phyloP scores from a whole-genome alignment of 2,888 invertebrate genomes.

The Gibbula magus region DNA sequence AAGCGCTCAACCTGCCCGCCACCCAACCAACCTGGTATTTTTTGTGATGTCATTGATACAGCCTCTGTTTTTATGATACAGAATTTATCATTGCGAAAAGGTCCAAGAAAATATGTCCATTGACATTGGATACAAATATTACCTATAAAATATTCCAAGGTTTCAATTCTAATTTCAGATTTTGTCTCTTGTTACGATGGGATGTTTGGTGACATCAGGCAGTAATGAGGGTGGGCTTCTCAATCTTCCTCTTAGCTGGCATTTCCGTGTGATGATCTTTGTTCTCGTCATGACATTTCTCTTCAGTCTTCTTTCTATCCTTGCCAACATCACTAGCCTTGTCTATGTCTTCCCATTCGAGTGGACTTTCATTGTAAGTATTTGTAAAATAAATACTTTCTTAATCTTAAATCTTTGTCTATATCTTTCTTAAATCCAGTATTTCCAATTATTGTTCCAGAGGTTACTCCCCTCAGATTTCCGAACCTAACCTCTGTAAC shows the following conservation, averaged over 20 bases:
- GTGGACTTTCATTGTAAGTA: conserved; percentile 61
- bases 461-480: no score
- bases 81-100: no score
- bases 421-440: no score
- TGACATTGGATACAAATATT: no score
- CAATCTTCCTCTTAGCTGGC: conserved; percentile 61
- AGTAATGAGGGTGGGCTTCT: conserved; percentile 53
- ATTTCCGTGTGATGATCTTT: conserved; percentile 65
- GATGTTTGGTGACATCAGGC: conserved; percentile 56
- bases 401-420: no score
- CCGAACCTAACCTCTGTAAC: no score
- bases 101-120: no score
- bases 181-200: conserved; percentile 50
- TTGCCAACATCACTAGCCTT: conserved; percentile 53
- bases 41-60: no score
- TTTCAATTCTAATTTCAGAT: conserved; percentile 40
- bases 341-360: conserved; percentile 54
- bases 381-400: background rate
- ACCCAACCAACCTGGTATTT: no score
- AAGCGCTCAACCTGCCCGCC: no score
- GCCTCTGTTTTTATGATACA: no score
- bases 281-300: conserved; percentile 54
- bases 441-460: no score
- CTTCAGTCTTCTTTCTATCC: conserved; percentile 44
- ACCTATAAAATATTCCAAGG: background rate